Evolutionary conservation across 2,888 invertebrate species (phyloP), one percentile per base, ranked within the genome.

Genomic region (Hemistola chrysoprasaria): DNA sequence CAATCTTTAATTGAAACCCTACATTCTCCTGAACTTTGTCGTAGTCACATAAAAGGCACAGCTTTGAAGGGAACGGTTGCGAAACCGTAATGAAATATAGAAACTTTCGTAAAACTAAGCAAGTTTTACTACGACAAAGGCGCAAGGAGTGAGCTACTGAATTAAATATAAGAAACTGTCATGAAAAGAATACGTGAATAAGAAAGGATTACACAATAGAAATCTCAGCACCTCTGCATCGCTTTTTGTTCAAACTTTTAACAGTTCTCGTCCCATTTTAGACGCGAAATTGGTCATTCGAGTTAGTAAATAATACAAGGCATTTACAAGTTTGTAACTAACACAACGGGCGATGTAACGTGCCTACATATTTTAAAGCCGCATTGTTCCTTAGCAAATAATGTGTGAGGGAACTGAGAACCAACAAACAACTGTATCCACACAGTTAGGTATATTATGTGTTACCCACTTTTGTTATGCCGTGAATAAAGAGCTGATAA

Each of bases 331-430:
- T 42, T 43, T 7, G 22, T 22, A 43, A 39, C 38, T 34, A 34
- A 34, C 30, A 38, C 24, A 38, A 22, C 26, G 22, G 26, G 22
- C 25, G 24, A 38, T 44, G 43, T 44, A 39, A 38, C 38, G 38
- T 44, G n/a, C n/a, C n/a, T n/a, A 38, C 43, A 44, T 44, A 44
- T 39, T 44, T 44, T 44, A 44, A 42, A 44, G 34, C 43, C 43
- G 22, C 43, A 44, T 44, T 44, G 43, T 44, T 39, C 29, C 23
- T 29, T 20, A 16, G 37, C 37, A 34, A 43, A 43, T 33, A 29
- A 7, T 25, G 23, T 29, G 37, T 22, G 37, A 29, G 42, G 32
- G 23, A 29, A 38, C 28, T 24, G 37, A 22, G 28, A 28, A n/a
- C 16, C 16, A 3, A 16, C 16, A 16, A 16, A 16, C 16, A 2